Evolutionary conservation across 2,888 invertebrate species (phyloP).

Genomic region (Notodonta dromedarius): DNA sequence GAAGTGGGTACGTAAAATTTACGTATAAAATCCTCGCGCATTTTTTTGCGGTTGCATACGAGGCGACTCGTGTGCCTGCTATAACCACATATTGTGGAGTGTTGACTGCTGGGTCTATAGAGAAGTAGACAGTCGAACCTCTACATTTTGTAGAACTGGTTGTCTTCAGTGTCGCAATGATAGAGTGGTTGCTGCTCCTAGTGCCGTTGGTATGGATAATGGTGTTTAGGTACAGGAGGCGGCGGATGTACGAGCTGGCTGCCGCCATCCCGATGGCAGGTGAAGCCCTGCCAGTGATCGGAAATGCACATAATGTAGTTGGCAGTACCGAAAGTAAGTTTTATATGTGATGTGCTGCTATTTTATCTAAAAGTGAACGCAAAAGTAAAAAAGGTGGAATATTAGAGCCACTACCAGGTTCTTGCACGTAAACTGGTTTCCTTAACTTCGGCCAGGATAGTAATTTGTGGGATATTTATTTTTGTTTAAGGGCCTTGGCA

Average conservation of each 20-base stretch:
- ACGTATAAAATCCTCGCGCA: not conserved
- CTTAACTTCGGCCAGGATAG: too few species aligned
- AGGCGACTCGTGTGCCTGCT: not conserved
- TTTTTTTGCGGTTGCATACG: not conserved
- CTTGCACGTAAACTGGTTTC: too few species aligned
- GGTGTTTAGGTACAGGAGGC: conserved; percentile 54
- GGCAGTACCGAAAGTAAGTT: conserved; percentile 63
- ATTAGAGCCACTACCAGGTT: too few species aligned
- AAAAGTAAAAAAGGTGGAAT: too few species aligned
- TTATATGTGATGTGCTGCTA: too few species aligned
- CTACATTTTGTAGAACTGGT: not conserved
- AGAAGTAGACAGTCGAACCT: too few species aligned
- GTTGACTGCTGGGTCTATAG: too few species aligned
- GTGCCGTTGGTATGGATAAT: conserved; percentile 46
- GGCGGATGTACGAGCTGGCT: conserved; percentile 62
- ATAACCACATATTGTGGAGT: not conserved
- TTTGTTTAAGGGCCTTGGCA: too few species aligned
- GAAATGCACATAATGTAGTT: conserved; percentile 51
- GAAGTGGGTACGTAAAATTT: not conserved
- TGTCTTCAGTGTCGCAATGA: conserved; percentile 44
- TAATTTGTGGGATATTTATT: too few species aligned
- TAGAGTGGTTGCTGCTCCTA: conserved; percentile 50
- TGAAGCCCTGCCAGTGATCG: conserved; percentile 55
- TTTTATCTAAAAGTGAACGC: too few species aligned
- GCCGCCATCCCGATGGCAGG: conserved; percentile 40